Conservation (phyloP, 1,140 invertebrate species). For the Kradibia gibbosae region DNA sequence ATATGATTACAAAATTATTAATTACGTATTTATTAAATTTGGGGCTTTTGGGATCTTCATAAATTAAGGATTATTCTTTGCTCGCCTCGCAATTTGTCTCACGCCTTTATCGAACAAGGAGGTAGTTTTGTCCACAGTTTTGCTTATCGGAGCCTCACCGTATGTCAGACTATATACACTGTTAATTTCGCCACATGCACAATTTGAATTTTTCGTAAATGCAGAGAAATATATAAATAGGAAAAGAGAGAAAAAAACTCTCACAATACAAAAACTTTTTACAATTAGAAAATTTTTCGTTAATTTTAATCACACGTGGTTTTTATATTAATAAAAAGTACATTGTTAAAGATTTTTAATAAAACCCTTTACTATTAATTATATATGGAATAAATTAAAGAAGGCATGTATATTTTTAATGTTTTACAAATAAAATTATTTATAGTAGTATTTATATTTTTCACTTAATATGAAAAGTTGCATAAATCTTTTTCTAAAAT, state of each 20-base stretch:
- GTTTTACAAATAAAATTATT: too few relatives aligned
- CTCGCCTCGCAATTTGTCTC: background rate
- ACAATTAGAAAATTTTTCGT: slow-evolving; percentile 28
- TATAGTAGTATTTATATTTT: too few relatives aligned
- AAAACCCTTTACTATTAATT: too few relatives aligned
- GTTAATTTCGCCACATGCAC: slow-evolving; percentile 40
- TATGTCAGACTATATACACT: background rate
- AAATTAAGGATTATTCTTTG: background rate
- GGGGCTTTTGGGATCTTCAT: background rate
- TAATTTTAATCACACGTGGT: slow-evolving; percentile 72
- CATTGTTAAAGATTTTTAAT: background rate
- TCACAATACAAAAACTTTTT: background rate
- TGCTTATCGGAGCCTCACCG: background rate
- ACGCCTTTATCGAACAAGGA: background rate
- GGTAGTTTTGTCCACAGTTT: background rate
- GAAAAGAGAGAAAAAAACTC: too few relatives aligned
- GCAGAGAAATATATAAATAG: slow-evolving; percentile 37
- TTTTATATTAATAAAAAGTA: slow-evolving; percentile 57
- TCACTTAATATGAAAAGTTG: too few relatives aligned
- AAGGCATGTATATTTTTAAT: too few relatives aligned
- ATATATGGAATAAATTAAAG: too few relatives aligned
- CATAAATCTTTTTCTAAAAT: too few relatives aligned
- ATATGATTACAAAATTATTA: too few relatives aligned
- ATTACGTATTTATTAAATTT: too few relatives aligned
- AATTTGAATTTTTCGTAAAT: slow-evolving; percentile 47